These are phyloP conservation scores for Fopius arisanus DNA, from an alignment of 1,140 invertebrate species.

Conservation along the genomic window DNA sequence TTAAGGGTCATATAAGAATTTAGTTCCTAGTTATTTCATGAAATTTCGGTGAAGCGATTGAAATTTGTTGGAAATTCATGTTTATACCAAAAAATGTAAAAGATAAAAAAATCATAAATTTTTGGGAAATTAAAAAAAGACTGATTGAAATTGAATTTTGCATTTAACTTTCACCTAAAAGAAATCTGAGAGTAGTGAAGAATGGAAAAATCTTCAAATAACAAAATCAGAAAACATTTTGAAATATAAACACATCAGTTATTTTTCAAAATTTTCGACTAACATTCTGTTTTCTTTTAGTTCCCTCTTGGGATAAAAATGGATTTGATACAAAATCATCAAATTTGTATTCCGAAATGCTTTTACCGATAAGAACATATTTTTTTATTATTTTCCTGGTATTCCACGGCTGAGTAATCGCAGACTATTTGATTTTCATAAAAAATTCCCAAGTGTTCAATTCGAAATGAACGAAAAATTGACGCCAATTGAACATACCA, in stretches of 20 bases:
- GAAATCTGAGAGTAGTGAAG: too few species aligned
- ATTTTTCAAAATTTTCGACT: too few species aligned
- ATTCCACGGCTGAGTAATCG: background rate
- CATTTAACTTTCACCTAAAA: too few species aligned
- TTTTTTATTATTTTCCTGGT: conserved; percentile 1
- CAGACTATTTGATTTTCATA: background rate
- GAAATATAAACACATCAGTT: too few species aligned
- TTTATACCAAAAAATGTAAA: too few species aligned
- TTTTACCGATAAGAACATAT: background rate
- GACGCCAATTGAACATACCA: background rate
- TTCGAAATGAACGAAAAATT: background rate
- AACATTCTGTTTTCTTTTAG: too few species aligned
- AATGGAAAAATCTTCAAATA: too few species aligned
- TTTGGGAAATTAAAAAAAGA: too few species aligned
- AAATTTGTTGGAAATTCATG: background rate
- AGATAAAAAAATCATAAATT: too few species aligned
- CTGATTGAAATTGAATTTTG: too few species aligned
- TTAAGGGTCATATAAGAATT: background rate
- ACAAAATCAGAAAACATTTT: too few species aligned
- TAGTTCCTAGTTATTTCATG: background rate
- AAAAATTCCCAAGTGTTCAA: background rate
- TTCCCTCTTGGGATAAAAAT: too few species aligned
- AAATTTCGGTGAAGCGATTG: background rate
- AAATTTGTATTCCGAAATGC: background rate
- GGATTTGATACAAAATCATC: background rate